phyloP scores from a whole-genome alignment of 2,113 vertebrate genomes.

The Psophia crepitans region DNA sequence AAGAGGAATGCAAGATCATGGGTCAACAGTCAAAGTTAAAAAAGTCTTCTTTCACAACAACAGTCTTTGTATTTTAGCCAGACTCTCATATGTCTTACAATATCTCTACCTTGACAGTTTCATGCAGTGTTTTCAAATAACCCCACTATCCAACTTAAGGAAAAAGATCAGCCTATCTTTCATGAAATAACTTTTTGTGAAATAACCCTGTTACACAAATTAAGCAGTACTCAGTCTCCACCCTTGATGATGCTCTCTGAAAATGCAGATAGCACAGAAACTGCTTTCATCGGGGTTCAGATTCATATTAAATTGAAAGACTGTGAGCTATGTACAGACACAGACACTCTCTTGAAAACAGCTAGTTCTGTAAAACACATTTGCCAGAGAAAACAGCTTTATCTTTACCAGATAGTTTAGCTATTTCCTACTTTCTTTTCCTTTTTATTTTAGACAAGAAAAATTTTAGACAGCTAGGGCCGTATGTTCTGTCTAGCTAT shows the following conservation, averaged over 20 bases:
- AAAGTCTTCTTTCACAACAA: neutral
- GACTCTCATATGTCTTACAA: neutral
- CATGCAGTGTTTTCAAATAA: neutral
- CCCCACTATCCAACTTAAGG: neutral
- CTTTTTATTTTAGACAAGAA: neutral
- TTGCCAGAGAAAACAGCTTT: neutral
- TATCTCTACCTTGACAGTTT: neutral
- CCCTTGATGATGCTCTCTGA: neutral
- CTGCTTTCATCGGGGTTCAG: fast-evolving
- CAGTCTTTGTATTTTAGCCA: neutral
- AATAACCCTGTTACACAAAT: neutral
- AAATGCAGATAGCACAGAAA: neutral
- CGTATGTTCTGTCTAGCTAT: neutral
- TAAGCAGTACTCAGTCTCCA: neutral
- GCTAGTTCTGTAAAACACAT: neutral
- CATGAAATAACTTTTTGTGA: neutral
- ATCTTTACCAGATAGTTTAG: neutral
- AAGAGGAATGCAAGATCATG: neutral
- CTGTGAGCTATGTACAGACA: neutral
- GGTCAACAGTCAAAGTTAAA: neutral
- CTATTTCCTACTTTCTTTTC: neutral
- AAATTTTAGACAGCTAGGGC: neutral
- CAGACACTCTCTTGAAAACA: neutral
- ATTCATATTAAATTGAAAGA: neutral
- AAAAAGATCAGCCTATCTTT: neutral